Base-by-base conservation (phyloP, 1,140 invertebrate species). In the Drosophila kepulauana region DNA sequence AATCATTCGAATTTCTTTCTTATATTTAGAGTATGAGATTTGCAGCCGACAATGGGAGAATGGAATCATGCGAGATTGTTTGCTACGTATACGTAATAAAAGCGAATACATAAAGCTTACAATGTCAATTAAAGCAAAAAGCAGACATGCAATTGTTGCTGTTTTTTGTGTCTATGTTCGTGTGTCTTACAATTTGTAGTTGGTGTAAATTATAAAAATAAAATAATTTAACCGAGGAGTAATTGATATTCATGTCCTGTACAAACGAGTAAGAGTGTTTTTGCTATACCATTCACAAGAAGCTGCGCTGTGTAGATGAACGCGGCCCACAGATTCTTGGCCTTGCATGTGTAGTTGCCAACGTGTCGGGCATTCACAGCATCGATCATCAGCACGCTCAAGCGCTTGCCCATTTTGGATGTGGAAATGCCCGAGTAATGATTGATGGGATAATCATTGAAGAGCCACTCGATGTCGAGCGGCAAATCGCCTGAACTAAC, bases 401-500 rank as follows among this genome's bases (percentile, higher is more conserved):
- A 78, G 72, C 94, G 94, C 81, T 95, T 94, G 77, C 95, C 95
- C 84, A 95, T 94, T 93, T 95, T 95, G 61, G 94, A 93, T 11
- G 94, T 94, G 8, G 85, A 81, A 57, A 92, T 91, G 33, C 88
- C 91, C 33, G 91, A 91, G 49, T 91, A 92, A 54, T 91, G 91
- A 78, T 92, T 92, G 30, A 92, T 78, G 13, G 86, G 90, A 75
- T 81, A 78, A 95, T 95, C 95, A 86, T 96, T 95, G 81, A 95
- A 94, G 7, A 87, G 74, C 94, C 94, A 95, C 45, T 93, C 92
- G 35, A 95, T 94, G 69, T 95, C 95, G 52, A 96, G 91, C 38
- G 95, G 94, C 41, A 93, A 93, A 93, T 95, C 95, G 85, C 94
- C 96, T 87, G 94, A 95, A 68, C 94, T 95, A n/a, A 95, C 95